Evolutionary conservation across 2,113 vertebrate species (phyloP).

Genomic region (Chaetodon trifascialis): DNA sequence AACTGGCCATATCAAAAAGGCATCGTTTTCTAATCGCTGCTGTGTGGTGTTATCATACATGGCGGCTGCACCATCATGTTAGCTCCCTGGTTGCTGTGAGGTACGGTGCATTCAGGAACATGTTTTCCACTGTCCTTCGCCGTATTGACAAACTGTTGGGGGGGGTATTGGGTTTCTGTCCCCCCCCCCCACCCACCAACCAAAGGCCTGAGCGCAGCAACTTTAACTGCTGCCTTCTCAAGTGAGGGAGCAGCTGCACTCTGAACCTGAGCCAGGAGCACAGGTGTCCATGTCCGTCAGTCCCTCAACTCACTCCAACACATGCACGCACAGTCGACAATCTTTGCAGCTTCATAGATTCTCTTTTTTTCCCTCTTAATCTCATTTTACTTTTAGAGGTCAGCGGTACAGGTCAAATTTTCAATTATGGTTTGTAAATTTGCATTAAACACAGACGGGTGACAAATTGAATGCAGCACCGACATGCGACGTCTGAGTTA

Average conservation of each 20-base stretch:
- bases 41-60: neutral
- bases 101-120: slow-evolving; percentile 46
- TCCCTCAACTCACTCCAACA: slow-evolving; percentile 27
- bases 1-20: neutral
- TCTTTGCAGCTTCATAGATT: slow-evolving; percentile 10
- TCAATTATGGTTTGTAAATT: neutral
- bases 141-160: slow-evolving; percentile 75
- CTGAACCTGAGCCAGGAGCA: slow-evolving; percentile 82
- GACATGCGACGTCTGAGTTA: neutral
- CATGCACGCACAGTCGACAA: neutral
- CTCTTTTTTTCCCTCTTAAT: neutral
- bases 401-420: neutral
- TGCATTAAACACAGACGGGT: neutral
- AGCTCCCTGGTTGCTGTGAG: neutral
- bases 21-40: neutral
- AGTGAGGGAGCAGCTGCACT: slow-evolving; percentile 82
- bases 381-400: neutral
- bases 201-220: slow-evolving; percentile 84
- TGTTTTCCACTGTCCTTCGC: slow-evolving; percentile 71
- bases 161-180: slow-evolving; percentile 76
- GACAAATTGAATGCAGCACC: neutral
- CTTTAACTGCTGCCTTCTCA: slow-evolving; percentile 79
- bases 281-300: slow-evolving; percentile 84
- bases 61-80: neutral
- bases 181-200: slow-evolving; percentile 58